phyloP scores from a whole-genome alignment of 2,797 vertebrate species.

The Psittacula echo region DNA sequence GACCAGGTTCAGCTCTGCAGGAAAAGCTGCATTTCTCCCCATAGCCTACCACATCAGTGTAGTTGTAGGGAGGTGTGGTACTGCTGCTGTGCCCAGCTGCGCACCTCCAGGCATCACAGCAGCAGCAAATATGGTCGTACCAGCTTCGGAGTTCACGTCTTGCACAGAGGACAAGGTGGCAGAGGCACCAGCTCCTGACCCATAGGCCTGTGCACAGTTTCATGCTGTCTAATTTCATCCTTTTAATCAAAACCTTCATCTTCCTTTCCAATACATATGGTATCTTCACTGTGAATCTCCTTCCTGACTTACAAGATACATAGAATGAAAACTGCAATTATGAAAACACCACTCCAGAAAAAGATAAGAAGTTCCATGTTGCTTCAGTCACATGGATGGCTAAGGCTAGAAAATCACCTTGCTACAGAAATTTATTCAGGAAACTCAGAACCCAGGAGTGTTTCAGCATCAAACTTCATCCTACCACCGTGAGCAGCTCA shows the following conservation, averaged over 20 bases:
- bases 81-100: neutral
- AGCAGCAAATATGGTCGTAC: fast-evolving
- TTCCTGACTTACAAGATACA: neutral
- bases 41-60: fast-evolving
- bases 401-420: neutral
- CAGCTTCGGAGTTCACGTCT: neutral
- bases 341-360: neutral
- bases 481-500: neutral
- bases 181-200: neutral
- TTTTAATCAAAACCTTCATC: neutral
- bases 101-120: neutral
- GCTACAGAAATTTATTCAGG: neutral
- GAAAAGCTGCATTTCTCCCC: neutral
- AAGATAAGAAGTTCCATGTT: neutral
- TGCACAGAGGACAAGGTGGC: neutral
- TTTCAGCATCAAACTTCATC: neutral
- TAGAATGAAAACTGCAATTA: neutral
- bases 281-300: neutral
- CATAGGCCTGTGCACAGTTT: neutral
- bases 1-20: fast-evolving
- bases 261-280: fast-evolving
- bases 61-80: neutral
- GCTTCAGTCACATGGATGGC: fast-evolving
- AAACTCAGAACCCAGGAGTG: neutral
- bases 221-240: neutral